Conservation (phyloP, 2,113 vertebrate genomes). For the Balaenoptera acutorostrata region DNA sequence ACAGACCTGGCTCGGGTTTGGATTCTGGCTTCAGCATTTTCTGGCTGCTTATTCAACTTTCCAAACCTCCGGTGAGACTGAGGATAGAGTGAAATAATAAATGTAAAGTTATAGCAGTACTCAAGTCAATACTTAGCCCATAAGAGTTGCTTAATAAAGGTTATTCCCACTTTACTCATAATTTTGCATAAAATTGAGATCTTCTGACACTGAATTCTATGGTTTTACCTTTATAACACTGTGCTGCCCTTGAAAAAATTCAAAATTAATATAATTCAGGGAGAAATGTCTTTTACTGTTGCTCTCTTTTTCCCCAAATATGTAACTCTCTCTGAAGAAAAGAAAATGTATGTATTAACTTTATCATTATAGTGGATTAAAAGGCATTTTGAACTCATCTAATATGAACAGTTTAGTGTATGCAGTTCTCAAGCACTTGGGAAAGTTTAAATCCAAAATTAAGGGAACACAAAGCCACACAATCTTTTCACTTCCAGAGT, state of each 20-base stretch:
- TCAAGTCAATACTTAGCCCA: background rate
- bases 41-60: background rate
- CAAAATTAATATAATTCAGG: background rate
- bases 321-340: background rate
- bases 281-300: background rate
- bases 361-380: background rate
- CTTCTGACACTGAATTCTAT: background rate
- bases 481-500: conserved; percentile 72
- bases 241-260: background rate
- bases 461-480: conserved; percentile 65
- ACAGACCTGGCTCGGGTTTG: background rate
- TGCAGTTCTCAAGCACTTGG: background rate
- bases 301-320: background rate
- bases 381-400: background rate
- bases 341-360: background rate
- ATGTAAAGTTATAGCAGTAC: background rate
- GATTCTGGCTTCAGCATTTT: background rate
- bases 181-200: background rate
- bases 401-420: background rate
- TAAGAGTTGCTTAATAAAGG: background rate
- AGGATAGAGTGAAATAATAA: background rate
- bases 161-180: background rate
- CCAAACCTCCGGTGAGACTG: background rate
- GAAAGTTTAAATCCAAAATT: conserved; percentile 68
- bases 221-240: background rate